Base-by-base conservation (phyloP, 2,113 vertebrate species). In the Leptobrachium leishanense region DNA sequence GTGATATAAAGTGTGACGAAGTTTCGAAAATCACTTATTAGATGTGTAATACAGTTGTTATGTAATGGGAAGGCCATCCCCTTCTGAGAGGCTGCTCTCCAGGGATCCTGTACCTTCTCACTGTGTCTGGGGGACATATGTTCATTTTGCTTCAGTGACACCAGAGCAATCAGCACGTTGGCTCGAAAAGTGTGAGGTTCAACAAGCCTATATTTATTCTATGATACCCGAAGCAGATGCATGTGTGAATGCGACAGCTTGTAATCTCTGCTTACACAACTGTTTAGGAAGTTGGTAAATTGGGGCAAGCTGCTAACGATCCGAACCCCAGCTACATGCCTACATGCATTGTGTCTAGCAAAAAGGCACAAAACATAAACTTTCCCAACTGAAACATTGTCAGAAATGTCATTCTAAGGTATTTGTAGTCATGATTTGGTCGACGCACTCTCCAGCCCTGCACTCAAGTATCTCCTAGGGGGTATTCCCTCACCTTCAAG, bases 251-350 rank as follows among this genome's bases (percentile, higher is more conserved):
- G 75, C 54, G 75, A 77, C 53, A 70, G 43, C 54, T 70, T 77
- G 75, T 77, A 68, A 70, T 39, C 55, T 63, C 54, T 77, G 67
- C 67, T 77, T 77, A 77, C 65, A 63, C 76, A 77, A 77, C 76
- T 77, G 68, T 71, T 77, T 40, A 77, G 67, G 68, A 77, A 77
- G 75, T 41, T 20, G 40, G 15, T 68, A 13, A 31, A 54, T 55
- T n/a, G 8, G 15, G 44, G 57, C 67, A 69, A 6, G 11, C 5
- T 6, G 62, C 3, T 50, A 70, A 43, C 15, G 50, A n/a, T 76
- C 65, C 46, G 46, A 50, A 5, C 46, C 46, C 8, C 46, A 4
- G 46, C 8, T 50, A 50, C 46, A 5, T 50, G 8, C 46, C 8
- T 50, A 50, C 46, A 5, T 4, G 46, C 4, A 50, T 50, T 50